Evolutionary conservation across 1,140 invertebrate genomes (phyloP).

Genomic region (Eulimnadia texana): DNA sequence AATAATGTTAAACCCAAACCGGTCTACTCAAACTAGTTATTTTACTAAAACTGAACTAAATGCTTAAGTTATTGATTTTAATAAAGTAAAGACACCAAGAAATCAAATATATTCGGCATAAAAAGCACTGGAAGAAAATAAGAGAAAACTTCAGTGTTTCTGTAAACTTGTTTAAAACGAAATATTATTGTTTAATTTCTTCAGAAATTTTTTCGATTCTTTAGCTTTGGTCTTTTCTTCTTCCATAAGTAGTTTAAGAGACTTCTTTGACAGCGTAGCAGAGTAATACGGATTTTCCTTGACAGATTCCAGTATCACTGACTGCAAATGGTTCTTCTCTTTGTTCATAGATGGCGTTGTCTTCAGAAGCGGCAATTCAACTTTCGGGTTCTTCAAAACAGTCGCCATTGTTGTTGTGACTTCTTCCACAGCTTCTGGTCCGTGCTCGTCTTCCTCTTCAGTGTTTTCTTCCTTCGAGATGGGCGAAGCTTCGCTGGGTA

Average conservation of each 20-base stretch:
- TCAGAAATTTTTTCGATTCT: not conserved
- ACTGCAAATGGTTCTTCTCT: not conserved
- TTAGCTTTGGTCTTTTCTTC: not conserved
- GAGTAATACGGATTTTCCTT: not conserved
- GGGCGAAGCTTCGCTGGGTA: not conserved
- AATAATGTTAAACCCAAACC: too few species aligned
- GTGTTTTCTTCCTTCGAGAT: too few species aligned
- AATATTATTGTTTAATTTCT: not conserved
- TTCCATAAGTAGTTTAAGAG: conserved; percentile 26
- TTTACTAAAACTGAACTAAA: too few species aligned
- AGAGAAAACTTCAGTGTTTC: too few species aligned
- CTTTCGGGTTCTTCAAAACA: not conserved
- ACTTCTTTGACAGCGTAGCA: conserved; percentile 3
- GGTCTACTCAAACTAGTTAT: too few species aligned
- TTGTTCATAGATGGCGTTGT: not conserved
- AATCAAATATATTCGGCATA: too few species aligned
- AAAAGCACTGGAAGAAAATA: too few species aligned
- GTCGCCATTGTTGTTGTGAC: not conserved
- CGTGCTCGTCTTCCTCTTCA: not conserved
- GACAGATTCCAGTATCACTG: not conserved
- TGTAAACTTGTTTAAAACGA: too few species aligned
- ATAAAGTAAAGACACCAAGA: too few species aligned
- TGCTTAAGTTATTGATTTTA: too few species aligned
- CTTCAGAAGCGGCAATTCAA: not conserved
- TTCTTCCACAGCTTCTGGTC: not conserved